These are phyloP conservation scores for Heliconius ismenius DNA, from an alignment of 2,888 invertebrate species.

Conservation along the genomic window DNA sequence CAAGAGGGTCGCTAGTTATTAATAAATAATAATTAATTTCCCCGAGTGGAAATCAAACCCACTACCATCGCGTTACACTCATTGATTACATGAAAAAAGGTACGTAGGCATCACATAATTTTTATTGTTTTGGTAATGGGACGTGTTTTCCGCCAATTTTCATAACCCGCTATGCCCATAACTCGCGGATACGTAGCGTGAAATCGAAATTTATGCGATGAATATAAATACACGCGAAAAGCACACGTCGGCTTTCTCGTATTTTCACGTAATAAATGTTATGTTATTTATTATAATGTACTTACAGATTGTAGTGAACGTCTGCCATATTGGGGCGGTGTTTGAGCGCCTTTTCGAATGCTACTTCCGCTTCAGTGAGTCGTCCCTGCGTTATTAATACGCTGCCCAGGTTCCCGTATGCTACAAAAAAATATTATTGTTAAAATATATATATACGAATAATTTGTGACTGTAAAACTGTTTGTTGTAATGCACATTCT, in stretches of 20 bases:
- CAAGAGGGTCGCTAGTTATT: no score
- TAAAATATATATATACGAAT: not conserved
- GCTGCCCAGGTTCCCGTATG: constrained; percentile 98
- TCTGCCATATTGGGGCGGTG: constrained; percentile 98
- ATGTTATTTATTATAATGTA: constrained; percentile 61
- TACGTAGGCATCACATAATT: constrained; percentile 31
- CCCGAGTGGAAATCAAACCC: no score
- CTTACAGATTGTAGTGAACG: constrained; percentile 99
- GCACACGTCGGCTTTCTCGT: constrained; percentile 45
- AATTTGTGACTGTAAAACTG: no score
- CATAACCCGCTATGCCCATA: constrained; percentile 44
- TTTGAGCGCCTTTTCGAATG: constrained; percentile 93
- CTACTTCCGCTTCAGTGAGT: constrained; percentile 93
- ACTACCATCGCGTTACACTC: no score
- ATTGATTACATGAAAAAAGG: constrained; percentile 9
- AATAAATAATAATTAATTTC: no score
- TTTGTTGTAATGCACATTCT: no score
- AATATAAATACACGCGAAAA: constrained; percentile 44
- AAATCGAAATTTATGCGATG: constrained; percentile 45
- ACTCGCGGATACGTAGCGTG: constrained; percentile 45
- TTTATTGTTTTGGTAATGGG: constrained; percentile 44
- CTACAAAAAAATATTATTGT: constrained; percentile 80
- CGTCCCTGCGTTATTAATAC: constrained; percentile 95
- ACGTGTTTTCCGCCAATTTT: constrained; percentile 44
- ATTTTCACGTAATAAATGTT: constrained; percentile 44